Conservation (phyloP, 2,888 invertebrate species). For the Laspeyria flexula region DNA sequence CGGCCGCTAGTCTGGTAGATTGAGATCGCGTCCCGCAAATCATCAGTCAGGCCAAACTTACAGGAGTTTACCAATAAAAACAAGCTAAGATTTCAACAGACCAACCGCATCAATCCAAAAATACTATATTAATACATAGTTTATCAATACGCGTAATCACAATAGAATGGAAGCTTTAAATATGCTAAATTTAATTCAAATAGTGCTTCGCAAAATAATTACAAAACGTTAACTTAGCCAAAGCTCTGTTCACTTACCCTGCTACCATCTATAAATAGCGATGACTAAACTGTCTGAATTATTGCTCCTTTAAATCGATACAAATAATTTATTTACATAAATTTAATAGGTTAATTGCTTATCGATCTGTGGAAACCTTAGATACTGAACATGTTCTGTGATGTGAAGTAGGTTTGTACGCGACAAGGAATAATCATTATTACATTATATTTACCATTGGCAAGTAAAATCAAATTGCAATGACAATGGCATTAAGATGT, state of each 20-base stretch:
- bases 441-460: conserved; percentile 1
- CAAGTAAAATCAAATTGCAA: conserved; percentile 20
- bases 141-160: conserved; percentile 16
- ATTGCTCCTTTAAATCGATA: conserved; percentile 35
- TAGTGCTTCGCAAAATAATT: conserved; percentile 25
- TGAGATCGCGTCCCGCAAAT: too few relatives aligned
- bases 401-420: neutral
- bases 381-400: neutral
- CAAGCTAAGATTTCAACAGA: conserved; percentile 21
- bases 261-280: conserved; percentile 24
- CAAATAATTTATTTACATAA: conserved; percentile 17
- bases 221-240: conserved; percentile 15
- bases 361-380: conserved; percentile 21
- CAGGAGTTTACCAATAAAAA: neutral
- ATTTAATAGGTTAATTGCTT: conserved; percentile 13
- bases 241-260: conserved; percentile 32
- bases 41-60: too few relatives aligned
- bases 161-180: conserved; percentile 35
- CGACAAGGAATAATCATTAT: neutral
- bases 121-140: conserved; percentile 17
- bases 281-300: conserved; percentile 18
- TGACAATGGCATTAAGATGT: conserved; percentile 9
- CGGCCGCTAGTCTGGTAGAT: too few relatives aligned
- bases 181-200: conserved; percentile 17
- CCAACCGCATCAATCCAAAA: conserved; percentile 13